A percentile compares a stretch with the other conserved stretches of the same genome.
phyloP scores from a whole-genome alignment of 2,888 invertebrate genomes.

The Hydriomena furcata region DNA sequence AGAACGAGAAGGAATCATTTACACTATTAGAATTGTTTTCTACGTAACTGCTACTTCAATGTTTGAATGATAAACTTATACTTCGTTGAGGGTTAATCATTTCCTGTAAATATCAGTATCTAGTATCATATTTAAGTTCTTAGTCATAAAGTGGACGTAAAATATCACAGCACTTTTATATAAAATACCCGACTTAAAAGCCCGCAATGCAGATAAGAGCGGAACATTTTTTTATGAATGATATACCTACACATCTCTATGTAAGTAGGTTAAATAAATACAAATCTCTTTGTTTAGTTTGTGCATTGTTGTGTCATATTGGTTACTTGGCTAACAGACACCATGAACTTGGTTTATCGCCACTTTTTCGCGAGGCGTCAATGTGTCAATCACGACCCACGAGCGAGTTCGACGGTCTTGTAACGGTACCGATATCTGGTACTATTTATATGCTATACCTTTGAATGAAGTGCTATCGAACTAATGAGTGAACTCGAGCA shows the following conservation, averaged over 20 bases:
- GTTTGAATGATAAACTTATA: too few relatives aligned
- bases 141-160: too few relatives aligned
- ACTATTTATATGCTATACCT: slow-evolving; percentile 17
- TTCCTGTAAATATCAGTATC: not conserved
- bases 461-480: not conserved
- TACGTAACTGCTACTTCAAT: too few relatives aligned
- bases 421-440: slow-evolving; percentile 48
- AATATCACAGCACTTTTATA: not conserved
- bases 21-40: too few relatives aligned
- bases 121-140: too few relatives aligned
- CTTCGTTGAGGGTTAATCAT: too few relatives aligned
- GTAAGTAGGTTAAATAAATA: too few relatives aligned
- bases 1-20: too few relatives aligned
- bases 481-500: slow-evolving; percentile 2
- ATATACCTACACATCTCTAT: too few relatives aligned
- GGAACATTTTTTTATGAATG: too few relatives aligned
- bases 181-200: not conserved
- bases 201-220: slow-evolving; percentile 15
- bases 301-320: not conserved
- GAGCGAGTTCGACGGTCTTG: slow-evolving; percentile 50
- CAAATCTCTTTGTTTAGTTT: too few relatives aligned
- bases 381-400: slow-evolving; percentile 53
- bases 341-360: slow-evolving; percentile 48
- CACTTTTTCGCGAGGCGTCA: slow-evolving; percentile 45
- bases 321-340: slow-evolving; percentile 9